Base-by-base conservation (phyloP, 92 coral and sea anemone genomes). In the Zoanthus sansibaricus region DNA sequence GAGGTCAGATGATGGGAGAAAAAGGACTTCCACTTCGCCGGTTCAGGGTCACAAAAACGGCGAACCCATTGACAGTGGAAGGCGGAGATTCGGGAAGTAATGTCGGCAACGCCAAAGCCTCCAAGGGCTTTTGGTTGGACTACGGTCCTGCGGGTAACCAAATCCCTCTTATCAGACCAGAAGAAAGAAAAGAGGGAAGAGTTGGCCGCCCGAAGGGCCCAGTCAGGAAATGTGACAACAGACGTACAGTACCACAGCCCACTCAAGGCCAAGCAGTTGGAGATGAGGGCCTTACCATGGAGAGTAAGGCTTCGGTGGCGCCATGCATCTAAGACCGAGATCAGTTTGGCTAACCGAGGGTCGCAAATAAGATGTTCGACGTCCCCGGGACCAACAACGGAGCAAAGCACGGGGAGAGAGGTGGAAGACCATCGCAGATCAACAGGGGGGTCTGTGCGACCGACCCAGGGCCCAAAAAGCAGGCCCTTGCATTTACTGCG, bases 41-140 rank as follows among this genome's bases (percentile, higher is more conserved):
- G 62, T 8, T 10, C 62, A 3, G 14, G 16, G n/a, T 66, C 71
- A 32, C 15, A 21, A n/a, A 16, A 66, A 6, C 31, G 33, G 5
- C 71, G 71, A n/a, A 66, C 31, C 71, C 71, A 66, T n/a, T 66
- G 71, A n/a, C 18, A 71, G 13, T 71, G 48, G 76, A 71, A 44
- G 33, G 51, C 76, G 4, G 48, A 49, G 46, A 71, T 9, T 7
- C 76, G 48, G 49, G 49, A 15, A 5, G 71, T 5, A 31, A 64
- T 5, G 30, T 64, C 71, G 7, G 32, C 7, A 2, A 64, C 9
- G 30, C 71, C 71, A n/a, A 16, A 64, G 9, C 71, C 71, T 4
- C 71, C 71, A 31, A 30, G 71, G 4, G 17, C 71, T 64, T 64
- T 25, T 25, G 25, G 25, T 25, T 25, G 25, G 25, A 25, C 25